Evolutionary conservation across 2,113 vertebrate genomes (phyloP).

Genomic region (Rhombomys opimus): DNA sequence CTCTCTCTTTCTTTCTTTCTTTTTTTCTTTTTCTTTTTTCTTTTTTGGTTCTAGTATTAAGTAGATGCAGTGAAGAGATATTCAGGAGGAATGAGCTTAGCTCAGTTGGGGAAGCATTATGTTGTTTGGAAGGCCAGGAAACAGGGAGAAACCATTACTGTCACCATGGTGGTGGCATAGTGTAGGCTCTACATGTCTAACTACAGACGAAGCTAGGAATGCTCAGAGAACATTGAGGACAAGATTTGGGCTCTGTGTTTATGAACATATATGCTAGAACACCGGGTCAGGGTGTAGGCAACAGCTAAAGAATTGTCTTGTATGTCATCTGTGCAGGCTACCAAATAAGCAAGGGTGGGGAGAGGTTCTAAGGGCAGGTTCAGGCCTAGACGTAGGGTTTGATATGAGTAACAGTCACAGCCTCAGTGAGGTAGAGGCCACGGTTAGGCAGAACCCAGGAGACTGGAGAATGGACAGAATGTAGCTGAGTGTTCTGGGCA

Average conservation of each 20-base stretch:
- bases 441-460: not conserved
- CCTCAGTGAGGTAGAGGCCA: not conserved
- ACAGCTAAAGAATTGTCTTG: not conserved
- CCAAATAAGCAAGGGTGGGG: not conserved
- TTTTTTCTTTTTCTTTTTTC: too few relatives aligned
- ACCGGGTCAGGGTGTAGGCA: not conserved
- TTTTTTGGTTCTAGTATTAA: not conserved
- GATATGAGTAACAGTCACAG: not conserved
- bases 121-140: not conserved
- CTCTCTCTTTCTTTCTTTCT: too few relatives aligned
- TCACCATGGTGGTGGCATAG: not conserved
- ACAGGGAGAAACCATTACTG: not conserved
- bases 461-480: not conserved
- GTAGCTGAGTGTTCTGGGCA: not conserved
- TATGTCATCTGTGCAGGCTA: not conserved
- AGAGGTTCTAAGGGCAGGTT: not conserved
- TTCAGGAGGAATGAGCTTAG: not conserved
- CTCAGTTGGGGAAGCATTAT: not conserved
- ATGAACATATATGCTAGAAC: not conserved
- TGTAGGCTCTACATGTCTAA: not conserved
- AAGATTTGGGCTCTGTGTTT: not conserved
- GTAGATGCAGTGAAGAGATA: not conserved
- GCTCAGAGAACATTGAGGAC: not conserved
- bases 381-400: not conserved
- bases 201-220: not conserved